phyloP scores from a whole-genome alignment of 92 coral and sea anemone genomes.

The Heteractis magnifica region DNA sequence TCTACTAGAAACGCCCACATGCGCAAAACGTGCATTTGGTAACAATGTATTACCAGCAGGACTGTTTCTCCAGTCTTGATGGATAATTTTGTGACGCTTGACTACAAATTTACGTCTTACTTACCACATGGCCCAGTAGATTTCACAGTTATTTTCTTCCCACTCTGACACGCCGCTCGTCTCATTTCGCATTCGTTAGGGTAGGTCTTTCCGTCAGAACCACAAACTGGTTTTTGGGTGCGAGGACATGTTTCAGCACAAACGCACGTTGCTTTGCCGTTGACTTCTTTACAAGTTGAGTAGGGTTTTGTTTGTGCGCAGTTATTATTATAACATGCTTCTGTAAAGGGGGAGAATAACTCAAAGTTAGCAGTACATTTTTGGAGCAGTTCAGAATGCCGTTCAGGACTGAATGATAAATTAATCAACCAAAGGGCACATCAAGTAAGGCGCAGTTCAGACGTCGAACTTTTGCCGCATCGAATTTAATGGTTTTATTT shows the following conservation, averaged over 20 bases:
- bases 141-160: slow-evolving; percentile 17
- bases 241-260: slow-evolving; percentile 38
- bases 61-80: too few species aligned
- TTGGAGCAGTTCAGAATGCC: too few species aligned
- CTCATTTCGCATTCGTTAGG: slow-evolving; percentile 29
- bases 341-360: not conserved
- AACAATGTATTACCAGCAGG: too few species aligned
- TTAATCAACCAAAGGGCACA: too few species aligned
- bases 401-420: too few species aligned
- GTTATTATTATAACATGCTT: slow-evolving; percentile 23
- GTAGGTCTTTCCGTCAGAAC: slow-evolving; percentile 27
- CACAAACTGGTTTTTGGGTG: slow-evolving; percentile 22
- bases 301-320: slow-evolving; percentile 41
- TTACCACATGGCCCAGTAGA: slow-evolving; percentile 28
- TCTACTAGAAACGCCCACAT: too few species aligned
- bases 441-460: too few species aligned
- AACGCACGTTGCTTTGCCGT: slow-evolving; percentile 46
- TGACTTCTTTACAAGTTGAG: slow-evolving; percentile 51
- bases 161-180: slow-evolving; percentile 14
- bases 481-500: too few species aligned
- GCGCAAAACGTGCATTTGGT: too few species aligned
- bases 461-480: too few species aligned
- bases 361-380: not conserved
- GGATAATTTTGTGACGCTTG: not conserved
- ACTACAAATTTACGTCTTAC: not conserved